Conservation (phyloP, 2,797 vertebrate species). For the Pseudotriccus pelzelni region DNA sequence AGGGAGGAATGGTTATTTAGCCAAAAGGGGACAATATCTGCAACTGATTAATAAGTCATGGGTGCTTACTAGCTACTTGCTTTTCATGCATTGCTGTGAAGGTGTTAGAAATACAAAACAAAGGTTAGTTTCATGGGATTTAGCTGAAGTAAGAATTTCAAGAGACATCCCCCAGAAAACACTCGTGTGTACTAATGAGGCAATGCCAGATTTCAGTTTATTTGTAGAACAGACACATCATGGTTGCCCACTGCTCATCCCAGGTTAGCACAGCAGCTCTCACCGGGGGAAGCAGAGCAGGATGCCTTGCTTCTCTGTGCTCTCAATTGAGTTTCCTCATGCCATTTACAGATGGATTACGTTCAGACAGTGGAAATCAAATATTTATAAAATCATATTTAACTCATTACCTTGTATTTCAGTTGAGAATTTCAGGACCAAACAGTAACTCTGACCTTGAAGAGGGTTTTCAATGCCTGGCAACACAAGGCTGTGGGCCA, state of each 20-base stretch:
- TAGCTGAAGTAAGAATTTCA: background rate
- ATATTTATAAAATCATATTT: constrained; percentile 51
- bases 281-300: background rate
- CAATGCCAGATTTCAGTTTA: background rate
- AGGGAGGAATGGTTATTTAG: background rate
- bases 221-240: background rate
- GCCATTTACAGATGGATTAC: background rate
- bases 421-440: background rate
- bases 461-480: background rate
- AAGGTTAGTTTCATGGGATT: background rate
- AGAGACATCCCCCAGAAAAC: background rate
- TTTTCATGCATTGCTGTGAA: background rate
- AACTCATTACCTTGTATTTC: constrained; percentile 29
- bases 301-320: background rate
- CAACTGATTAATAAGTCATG: background rate
- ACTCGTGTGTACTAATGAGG: background rate
- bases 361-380: constrained; percentile 12
- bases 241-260: background rate
- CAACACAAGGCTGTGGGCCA: background rate
- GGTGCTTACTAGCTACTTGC: background rate
- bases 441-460: background rate
- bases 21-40: background rate
- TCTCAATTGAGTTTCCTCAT: background rate
- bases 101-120: background rate
- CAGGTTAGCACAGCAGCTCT: background rate